Evolutionary conservation across 2,888 invertebrate genomes (phyloP).

Genomic region (Drosophila nr. perissopoda): DNA sequence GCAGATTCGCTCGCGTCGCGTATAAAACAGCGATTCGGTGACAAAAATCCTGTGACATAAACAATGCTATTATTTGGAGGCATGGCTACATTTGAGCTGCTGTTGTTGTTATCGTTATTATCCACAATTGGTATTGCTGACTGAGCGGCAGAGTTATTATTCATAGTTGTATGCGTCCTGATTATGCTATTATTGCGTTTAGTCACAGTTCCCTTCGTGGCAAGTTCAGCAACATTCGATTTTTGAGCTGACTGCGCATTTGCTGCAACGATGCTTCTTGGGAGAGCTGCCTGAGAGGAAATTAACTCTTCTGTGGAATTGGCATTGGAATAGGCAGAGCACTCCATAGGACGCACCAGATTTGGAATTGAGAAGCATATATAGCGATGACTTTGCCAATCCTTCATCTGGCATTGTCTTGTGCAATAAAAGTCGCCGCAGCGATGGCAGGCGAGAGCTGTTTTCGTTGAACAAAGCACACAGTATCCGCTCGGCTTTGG

Average conservation of each 20-base stretch:
- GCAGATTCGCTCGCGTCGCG: constrained; percentile 40
- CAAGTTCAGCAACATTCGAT: not conserved
- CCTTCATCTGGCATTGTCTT: constrained; percentile 43
- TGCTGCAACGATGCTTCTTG: no score
- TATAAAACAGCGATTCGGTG: constrained; percentile 50
- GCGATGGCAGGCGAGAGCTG: constrained; percentile 47
- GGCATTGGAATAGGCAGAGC: constrained; percentile 26
- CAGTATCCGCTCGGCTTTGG: constrained; percentile 31
- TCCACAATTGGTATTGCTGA: not conserved
- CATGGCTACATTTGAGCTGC: constrained; percentile 1
- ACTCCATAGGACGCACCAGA: constrained; percentile 44
- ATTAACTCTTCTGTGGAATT: not conserved
- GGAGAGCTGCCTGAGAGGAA: not conserved
- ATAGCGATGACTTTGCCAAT: constrained; percentile 65
- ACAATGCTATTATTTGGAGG: constrained; percentile 42
- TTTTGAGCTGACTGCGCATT: not conserved
- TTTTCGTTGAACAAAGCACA: constrained; percentile 32
- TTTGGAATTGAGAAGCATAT: constrained; percentile 63
- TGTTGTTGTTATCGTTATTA: not conserved
- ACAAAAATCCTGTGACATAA: constrained; percentile 36
- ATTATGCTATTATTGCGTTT: not conserved
- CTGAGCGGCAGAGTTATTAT: not conserved
- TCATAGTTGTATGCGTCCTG: not conserved
- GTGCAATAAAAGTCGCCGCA: constrained; percentile 65
- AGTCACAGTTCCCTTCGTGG: not conserved